Base-by-base conservation (phyloP, 2,797 vertebrate species). In the Simalia tracyae region DNA sequence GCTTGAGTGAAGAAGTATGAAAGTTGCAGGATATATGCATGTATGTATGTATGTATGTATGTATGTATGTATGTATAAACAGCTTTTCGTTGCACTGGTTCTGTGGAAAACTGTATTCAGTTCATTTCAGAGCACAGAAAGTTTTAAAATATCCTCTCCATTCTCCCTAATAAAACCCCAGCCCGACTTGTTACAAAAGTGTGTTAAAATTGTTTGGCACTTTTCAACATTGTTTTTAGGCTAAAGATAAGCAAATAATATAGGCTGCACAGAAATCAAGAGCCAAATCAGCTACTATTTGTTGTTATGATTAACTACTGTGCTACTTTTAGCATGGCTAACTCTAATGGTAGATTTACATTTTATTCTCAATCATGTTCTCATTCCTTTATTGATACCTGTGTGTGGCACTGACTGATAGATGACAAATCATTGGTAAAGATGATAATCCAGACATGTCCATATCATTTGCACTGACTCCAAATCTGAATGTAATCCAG, bases 261-360 rank as follows among this genome's bases (percentile, higher is more conserved):
- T 50, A 5, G n/a, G 17, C 2, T 91, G 26, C 54, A 93, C 9
- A 68, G 28, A 31, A 28, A 86, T 1, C 54, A 46, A 2, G 9
- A 54, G 22, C 60, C 92, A 66, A 26, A 86, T 8, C 12, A 56
- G 95, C 22, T 4, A 26, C 31, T 24, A 68, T 0, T 28, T 31
- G 3, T 56, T 72, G 64, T 19, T 95, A 86, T 88, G 11, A 42
- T 46, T 46, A 36, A 81, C 87, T 57, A 90, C 90, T 90, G 86
- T 61, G 31, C 24, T n/a, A 22, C 26, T 6, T 60, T n/a, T 31
- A 15, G 8, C 36, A 50, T n/a, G 26, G 15, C 57, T 59, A 42
- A 11, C 12, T 61, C 68, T 60, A n/a, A 61, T 22, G 59, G n/a
- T 15, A 19, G 9, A 54, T 68, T n/a, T 17, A 56, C n/a, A 12